Base-by-base conservation (phyloP, 2,113 vertebrate genomes). In the Apus apus region DNA sequence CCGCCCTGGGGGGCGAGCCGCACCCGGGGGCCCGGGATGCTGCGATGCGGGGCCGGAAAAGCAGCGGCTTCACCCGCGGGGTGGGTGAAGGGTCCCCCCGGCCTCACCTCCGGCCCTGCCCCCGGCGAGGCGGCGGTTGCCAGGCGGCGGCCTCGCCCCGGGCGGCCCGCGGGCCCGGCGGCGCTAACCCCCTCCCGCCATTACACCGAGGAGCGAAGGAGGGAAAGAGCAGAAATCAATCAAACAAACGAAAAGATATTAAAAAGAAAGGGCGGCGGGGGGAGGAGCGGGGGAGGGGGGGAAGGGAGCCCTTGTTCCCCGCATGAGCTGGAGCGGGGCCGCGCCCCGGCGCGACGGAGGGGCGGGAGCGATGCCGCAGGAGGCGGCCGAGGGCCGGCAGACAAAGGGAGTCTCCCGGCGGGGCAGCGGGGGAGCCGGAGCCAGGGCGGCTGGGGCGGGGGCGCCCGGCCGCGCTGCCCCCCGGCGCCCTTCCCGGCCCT, bases 351-450 rank as follows among this genome's bases (percentile, higher is more conserved):
- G 38, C 78, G 68, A 61, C 38, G n/a, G 57, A 51, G 43, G 66
- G 58, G 64, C 46, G 86, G 93, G 56, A 70, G 73, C 22, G 87
- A 51, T 87, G 90, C 90, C 30, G 93, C 90, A 93, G 72, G 51
- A 83, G 93, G 75, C 77, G 85, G 53, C 73, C 60, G 61, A 53
- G 45, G 68, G 72, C 67, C 82, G 62, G 79, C 62, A 91, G 87
- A 95, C 95, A 97, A 96, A 96, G 91, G 77, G 78, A 83, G 26
- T 54, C 67, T 65, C 54, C 62, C 61, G 79, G 14, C 36, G 30
- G 73, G 56, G 50, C 80, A 65, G 43, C 51, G 15, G n/a, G 26
- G 9, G n/a, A 36, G 61, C 46, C 8, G 51, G 34, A 56, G 66
- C 19, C 51, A 20, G 68, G 54, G 58, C 30, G 48, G 36, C 34